phyloP scores from a whole-genome alignment of 2,797 vertebrate genomes.

The Gadopsis marmoratus region DNA sequence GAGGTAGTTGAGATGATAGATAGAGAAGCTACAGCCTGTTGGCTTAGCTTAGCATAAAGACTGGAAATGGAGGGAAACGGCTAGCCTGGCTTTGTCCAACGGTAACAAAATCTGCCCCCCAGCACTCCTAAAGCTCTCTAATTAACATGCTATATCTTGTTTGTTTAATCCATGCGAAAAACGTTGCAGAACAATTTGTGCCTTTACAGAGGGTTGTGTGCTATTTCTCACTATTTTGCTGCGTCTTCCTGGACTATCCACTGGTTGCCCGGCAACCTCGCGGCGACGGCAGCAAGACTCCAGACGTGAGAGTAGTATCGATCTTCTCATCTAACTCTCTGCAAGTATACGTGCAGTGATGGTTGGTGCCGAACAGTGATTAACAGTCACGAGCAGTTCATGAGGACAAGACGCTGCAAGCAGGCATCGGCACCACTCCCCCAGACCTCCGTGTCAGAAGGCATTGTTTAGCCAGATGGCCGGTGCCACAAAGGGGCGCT shows the following conservation, averaged over 20 bases:
- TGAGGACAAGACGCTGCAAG: background rate
- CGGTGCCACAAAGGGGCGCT: background rate
- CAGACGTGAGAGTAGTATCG: background rate
- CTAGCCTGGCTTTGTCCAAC: background rate
- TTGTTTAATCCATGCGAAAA: background rate
- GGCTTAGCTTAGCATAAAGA: background rate
- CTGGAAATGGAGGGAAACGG: background rate
- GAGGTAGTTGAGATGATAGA: too few relatives aligned
- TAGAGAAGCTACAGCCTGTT: background rate
- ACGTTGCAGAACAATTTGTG: background rate
- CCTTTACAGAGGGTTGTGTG: background rate
- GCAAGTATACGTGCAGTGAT: background rate
- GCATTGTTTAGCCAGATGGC: constrained; percentile 1
- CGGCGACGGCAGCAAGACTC: background rate
- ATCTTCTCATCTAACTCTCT: background rate
- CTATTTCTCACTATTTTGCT: too few relatives aligned
- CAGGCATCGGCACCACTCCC: background rate
- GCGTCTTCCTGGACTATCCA: too few relatives aligned
- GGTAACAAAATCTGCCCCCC: too few relatives aligned
- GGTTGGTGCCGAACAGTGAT: background rate
- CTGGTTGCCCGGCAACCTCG: too few relatives aligned
- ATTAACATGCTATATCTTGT: background rate
- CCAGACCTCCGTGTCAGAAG: background rate
- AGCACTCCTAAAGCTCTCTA: background rate
- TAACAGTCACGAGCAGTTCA: background rate